These are phyloP conservation scores for Pitta sordida DNA, from an alignment of 2,113 vertebrate species.

Conservation along the genomic window DNA sequence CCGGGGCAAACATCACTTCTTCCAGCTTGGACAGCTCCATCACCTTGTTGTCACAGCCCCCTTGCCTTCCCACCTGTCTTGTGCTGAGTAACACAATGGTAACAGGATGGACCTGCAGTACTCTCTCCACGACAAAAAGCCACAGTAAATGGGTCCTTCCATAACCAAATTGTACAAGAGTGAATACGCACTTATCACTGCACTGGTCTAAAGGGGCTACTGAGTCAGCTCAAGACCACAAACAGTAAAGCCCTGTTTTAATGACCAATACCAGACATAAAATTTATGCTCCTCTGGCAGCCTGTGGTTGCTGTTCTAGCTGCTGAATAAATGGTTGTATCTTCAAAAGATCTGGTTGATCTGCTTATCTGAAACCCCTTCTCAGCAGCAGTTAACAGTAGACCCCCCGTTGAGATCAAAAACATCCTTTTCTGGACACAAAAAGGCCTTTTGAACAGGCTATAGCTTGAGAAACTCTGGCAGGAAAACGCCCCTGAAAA, in stretches of 20 bases:
- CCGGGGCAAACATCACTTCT: not conserved
- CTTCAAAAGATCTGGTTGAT: constrained; percentile 53
- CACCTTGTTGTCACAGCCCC: not conserved
- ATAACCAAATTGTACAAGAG: not conserved
- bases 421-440: not conserved
- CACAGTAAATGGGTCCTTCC: not conserved
- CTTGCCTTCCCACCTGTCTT: not conserved
- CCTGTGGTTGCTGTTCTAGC: constrained; percentile 28
- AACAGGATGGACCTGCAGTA: not conserved
- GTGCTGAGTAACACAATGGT: not conserved
- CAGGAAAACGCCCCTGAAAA: not conserved
- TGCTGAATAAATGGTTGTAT: constrained; percentile 51
- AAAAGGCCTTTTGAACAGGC: constrained; percentile 2
- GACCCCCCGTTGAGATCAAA: constrained; percentile 36
- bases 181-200: not conserved
- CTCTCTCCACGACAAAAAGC: not conserved
- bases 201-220: not conserved
- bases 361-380: constrained; percentile 52
- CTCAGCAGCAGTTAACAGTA: constrained; percentile 12
- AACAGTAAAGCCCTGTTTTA: constrained; percentile 46
- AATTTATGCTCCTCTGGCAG: constrained; percentile 41
- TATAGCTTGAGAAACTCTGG: not conserved
- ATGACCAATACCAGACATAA: constrained; percentile 29
- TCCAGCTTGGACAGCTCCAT: not conserved
- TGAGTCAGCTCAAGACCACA: constrained; percentile 27